Evolutionary conservation across 2,113 vertebrate species (phyloP).

Genomic region (Oncorhynchus tshawytscha): DNA sequence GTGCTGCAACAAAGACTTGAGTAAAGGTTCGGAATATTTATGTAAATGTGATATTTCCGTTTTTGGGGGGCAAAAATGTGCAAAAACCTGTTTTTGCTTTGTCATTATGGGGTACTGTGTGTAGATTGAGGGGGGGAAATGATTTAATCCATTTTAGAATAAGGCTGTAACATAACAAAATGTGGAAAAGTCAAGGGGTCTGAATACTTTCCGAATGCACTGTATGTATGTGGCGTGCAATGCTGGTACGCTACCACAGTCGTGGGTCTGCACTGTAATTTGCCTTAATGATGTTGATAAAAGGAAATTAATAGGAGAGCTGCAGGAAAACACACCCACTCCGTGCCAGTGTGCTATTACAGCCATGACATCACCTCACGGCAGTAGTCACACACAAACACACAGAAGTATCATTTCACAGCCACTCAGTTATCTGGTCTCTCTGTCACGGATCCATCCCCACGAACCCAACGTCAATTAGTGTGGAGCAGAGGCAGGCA

Average conservation of each 20-base stretch:
- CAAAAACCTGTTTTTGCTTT: too few species aligned
- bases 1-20: too few species aligned
- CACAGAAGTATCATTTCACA: slow-evolving; percentile 50
- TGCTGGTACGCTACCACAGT: slow-evolving; percentile 38
- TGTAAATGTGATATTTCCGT: too few species aligned
- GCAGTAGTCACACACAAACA: slow-evolving; percentile 56
- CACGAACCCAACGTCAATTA: slow-evolving; percentile 43
- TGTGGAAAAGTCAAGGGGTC: too few species aligned
- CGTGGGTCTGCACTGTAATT: slow-evolving; percentile 53
- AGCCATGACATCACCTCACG: slow-evolving; percentile 73
- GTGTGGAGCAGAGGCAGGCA: slow-evolving; percentile 1
- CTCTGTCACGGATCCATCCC: slow-evolving; percentile 46
- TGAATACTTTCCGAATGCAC: background rate
- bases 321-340: slow-evolving; percentile 51
- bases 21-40: too few species aligned
- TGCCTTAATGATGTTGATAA: slow-evolving; percentile 55
- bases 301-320: slow-evolving; percentile 60
- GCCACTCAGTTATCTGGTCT: slow-evolving; percentile 50
- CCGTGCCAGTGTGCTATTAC: slow-evolving; percentile 66
- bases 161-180: too few species aligned
- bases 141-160: too few species aligned
- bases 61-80: too few species aligned
- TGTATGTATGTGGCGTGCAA: slow-evolving; percentile 1
- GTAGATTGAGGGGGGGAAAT: too few species aligned
- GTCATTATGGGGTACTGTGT: too few species aligned